phyloP scores from a whole-genome alignment of 2,797 vertebrate species.

The Paratrypauchen microcephalus region DNA sequence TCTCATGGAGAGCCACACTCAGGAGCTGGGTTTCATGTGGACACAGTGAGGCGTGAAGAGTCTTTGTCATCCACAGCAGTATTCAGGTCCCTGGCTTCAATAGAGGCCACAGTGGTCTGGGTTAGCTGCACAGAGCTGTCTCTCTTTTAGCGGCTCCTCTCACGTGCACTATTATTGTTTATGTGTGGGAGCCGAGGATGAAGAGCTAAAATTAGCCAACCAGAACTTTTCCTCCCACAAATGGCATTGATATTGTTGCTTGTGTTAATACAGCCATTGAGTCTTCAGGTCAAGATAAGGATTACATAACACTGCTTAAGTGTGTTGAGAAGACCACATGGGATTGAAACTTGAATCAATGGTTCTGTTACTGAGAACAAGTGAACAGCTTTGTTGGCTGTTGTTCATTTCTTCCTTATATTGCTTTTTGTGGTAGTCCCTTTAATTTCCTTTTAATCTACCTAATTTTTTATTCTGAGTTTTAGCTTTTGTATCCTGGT shows the following conservation, averaged over 20 bases:
- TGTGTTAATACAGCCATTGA: constrained; percentile 3
- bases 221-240: constrained; percentile 11
- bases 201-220: constrained; percentile 14
- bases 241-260: constrained; percentile 17
- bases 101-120: constrained; percentile 62
- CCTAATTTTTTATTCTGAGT: neutral
- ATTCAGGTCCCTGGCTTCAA: constrained; percentile 57
- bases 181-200: constrained; percentile 31
- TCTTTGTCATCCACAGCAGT: constrained; percentile 60
- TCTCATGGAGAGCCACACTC: constrained; percentile 55
- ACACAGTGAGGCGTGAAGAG: constrained; percentile 64
- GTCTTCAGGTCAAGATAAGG: constrained; percentile 10
- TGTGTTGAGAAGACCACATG: neutral
- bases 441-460: neutral
- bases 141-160: constrained; percentile 47
- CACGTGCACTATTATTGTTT: constrained; percentile 45
- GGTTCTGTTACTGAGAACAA: neutral
- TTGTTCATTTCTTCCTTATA: neutral
- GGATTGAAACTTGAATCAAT: neutral
- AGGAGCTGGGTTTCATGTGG: constrained; percentile 59
- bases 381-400: neutral
- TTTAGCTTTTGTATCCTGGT: neutral
- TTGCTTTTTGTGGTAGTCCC: neutral
- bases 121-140: constrained; percentile 54
- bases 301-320: constrained; percentile 21